Evolutionary conservation across 2,113 vertebrate species (phyloP), one percentile per base, ranked within the genome.

Genomic region (Gobius niger): DNA sequence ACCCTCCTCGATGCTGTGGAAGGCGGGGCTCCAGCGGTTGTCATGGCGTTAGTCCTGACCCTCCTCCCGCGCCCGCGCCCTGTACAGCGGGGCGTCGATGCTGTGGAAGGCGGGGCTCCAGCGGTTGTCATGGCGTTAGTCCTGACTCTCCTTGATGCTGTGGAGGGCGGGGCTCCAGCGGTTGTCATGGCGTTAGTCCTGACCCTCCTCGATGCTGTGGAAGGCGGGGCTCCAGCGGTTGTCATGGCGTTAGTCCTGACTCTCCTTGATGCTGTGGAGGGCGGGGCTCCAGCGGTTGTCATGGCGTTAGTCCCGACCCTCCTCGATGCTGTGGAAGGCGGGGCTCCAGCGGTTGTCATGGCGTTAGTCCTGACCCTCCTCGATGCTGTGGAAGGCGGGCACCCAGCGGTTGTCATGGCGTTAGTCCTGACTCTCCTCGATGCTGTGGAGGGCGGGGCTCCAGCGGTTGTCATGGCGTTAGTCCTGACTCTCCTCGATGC

Each of bases 291-390:
- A 99, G 24, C 93, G 95, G 92, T 99, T 99, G 94, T 99, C 98
- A 1, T 99, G 98, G 62, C n/a, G n/a, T n/a, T n/a, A 24, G 16
- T n/a, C 24, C 34, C n/a, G 24, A 6, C 42, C 24, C 40, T 42
- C 57, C 14, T 94, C 95, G 76, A 96, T 94, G 94, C 93, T 96
- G 90, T 96, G 94, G 85, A 95, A 96, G 5, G 93, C 92, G 0
- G 96, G 96, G 40, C 97, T 95, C 98, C 98, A 99, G 24, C 93
- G 95, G 92, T 99, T 99, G 94, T 99, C 98, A n/a, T n/a, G n/a
- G n/a, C n/a, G n/a, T n/a, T n/a, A n/a, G n/a, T n/a, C n/a, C n/a
- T n/a, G n/a, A n/a, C n/a, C n/a, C n/a, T n/a, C n/a, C n/a, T n/a
- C n/a, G n/a, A n/a, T n/a, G 94, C 93, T 96, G 90, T 96, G 94